These are phyloP conservation scores for Acestrorhynchus altus DNA, from an alignment of 2,797 vertebrate genomes.

Conservation along the genomic window DNA sequence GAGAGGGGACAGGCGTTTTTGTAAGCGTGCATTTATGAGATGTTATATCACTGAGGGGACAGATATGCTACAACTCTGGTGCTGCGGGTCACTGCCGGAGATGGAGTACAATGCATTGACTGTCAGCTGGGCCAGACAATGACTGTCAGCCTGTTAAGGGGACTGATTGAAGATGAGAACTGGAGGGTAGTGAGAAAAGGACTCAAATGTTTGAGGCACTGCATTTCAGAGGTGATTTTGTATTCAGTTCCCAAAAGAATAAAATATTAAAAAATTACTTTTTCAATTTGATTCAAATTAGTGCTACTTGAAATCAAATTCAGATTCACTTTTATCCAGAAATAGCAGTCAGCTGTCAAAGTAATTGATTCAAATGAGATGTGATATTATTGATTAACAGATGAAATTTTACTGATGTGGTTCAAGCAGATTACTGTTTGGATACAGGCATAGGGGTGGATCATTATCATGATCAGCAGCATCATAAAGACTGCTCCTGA, in stretches of 20 bases:
- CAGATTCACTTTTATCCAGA: too few species aligned
- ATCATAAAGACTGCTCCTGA: too few species aligned
- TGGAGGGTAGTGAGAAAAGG: conserved; percentile 8
- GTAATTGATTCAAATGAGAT: too few species aligned
- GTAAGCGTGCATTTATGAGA: conserved; percentile 45
- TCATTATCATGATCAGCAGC: too few species aligned
- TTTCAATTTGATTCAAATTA: too few species aligned
- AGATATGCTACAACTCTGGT: conserved; percentile 46
- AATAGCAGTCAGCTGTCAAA: too few species aligned
- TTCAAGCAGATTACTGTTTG: too few species aligned
- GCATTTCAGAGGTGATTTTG: conserved; percentile 10
- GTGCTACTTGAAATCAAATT: too few species aligned
- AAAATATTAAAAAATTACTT: too few species aligned
- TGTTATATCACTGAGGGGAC: conserved; percentile 52
- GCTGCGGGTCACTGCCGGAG: conserved; percentile 19
- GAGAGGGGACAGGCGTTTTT: conserved; percentile 49
- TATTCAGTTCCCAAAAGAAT: neutral
- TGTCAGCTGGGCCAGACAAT: conserved; percentile 8
- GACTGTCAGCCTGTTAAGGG: conserved; percentile 14
- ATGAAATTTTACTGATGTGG: too few species aligned
- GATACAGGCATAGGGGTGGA: too few species aligned
- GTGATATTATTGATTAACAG: too few species aligned
- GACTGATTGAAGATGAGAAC: conserved; percentile 8
- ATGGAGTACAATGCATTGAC: conserved; percentile 36
- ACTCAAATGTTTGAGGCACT: neutral